A percentile compares a stretch with the other conserved stretches of the same genome.
Conservation (phyloP, 2,797 vertebrate species). For the Distichodus sexfasciatus region DNA sequence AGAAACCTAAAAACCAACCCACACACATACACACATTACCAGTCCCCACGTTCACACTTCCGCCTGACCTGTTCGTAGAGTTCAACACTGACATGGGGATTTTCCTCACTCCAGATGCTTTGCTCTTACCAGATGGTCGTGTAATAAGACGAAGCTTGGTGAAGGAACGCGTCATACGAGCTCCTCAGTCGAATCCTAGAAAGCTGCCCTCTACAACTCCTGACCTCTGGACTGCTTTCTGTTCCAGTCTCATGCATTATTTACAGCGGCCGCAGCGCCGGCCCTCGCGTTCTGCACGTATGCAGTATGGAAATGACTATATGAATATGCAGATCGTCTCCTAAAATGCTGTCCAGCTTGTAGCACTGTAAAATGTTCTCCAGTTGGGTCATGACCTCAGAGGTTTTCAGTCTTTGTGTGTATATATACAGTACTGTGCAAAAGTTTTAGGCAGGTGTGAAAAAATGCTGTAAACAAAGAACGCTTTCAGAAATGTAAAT, state of each 20-base stretch:
- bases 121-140: conserved; percentile 5
- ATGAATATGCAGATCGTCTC: neutral
- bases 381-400: neutral
- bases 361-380: neutral
- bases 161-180: conserved; percentile 35
- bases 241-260: conserved; percentile 35
- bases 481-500: too few species aligned
- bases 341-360: neutral
- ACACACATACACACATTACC: neutral
- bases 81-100: neutral
- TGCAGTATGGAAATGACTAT: neutral
- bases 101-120: neutral
- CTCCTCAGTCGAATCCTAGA: conserved; percentile 24
- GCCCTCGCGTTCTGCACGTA: neutral
- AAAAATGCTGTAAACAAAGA: too few species aligned
- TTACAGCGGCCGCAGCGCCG: neutral
- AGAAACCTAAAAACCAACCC: too few species aligned
- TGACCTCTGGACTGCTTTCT: conserved; percentile 38
- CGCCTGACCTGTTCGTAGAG: neutral
- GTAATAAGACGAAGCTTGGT: conserved; percentile 24
- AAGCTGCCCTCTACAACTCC: conserved; percentile 27
- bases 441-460: too few species aligned
- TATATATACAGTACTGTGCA: too few species aligned
- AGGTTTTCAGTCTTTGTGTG: too few species aligned
- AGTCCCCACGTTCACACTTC: neutral